Base-by-base conservation (phyloP, 2,797 vertebrate species). In the Catharus ustulatus region DNA sequence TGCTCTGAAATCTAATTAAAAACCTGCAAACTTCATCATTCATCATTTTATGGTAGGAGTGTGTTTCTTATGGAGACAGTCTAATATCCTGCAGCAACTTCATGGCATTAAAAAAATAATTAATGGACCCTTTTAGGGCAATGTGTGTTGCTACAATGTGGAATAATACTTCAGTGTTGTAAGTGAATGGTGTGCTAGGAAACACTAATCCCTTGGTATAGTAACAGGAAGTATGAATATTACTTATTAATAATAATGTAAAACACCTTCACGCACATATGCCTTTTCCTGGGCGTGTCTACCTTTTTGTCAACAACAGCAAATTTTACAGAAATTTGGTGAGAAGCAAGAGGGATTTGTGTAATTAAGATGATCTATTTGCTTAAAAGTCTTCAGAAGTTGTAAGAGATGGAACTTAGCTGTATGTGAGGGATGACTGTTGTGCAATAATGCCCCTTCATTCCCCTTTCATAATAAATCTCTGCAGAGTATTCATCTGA, bases 391-490 rank as follows among this genome's bases (percentile, higher is more conserved):
- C 95, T 94, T 96, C 88, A 97, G 95, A 97, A 94, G 91, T 96
- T 96, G 78, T 97, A 95, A 96, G 97, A 97, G 97, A 97, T 97
- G 97, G 96, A 98, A 95, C 95, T 96, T 96, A 91, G 96, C 96
- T 34, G 87, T 94, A 91, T 90, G 76, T 52, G 95, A 96, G 96
- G 95, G 97, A 95, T 96, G 95, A 95, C 94, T 97, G 97, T 98
- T 98, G 97, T 97, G 97, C 96, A 98, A 97, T 97, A 97, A 95
- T 95, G 97, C 93, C 97, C 96, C 97, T 98, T 97, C 96, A 90
- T 97, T 98, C 97, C 96, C 96, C 95, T 98, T 98, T 97, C 97
- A 97, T 97, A 98, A 98, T 98, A 98, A 98, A 98, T 98, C 97
- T 98, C 97, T 59, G 43, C 97, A 97, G 98, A 97, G 97, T 98